A percentile compares a stretch with the other conserved stretches of the same genome.
Evolutionary conservation across 2,113 vertebrate genomes (phyloP).

Genomic region (Ageneiosus marmoratus): DNA sequence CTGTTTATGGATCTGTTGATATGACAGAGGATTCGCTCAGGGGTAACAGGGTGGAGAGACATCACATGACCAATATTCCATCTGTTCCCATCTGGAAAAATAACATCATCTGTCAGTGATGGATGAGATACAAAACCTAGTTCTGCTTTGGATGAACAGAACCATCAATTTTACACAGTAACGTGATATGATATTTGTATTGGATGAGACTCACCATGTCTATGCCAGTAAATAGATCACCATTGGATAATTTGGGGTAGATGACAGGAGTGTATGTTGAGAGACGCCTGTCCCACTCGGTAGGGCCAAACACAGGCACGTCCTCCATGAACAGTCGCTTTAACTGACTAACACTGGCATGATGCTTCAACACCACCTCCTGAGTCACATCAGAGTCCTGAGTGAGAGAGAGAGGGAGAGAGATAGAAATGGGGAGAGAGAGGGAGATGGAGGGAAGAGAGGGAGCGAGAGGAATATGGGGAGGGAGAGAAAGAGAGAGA

Average conservation of each 20-base stretch:
- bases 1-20: neutral
- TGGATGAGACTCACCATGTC: conserved; percentile 84
- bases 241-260: conserved; percentile 61
- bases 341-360: conserved; percentile 93
- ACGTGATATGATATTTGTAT: neutral
- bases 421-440: too few relatives aligned
- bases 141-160: conserved; percentile 40
- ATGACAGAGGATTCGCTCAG: neutral
- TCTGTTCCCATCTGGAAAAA: conserved; percentile 26
- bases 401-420: neutral
- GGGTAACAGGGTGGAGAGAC: neutral
- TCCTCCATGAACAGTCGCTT: conserved; percentile 97
- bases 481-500: too few relatives aligned
- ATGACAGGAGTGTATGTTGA: conserved; percentile 91
- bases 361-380: conserved; percentile 89
- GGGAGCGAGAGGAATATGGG: too few relatives aligned
- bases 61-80: conserved; percentile 10
- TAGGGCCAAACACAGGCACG: conserved; percentile 82
- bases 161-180: neutral
- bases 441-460: neutral
- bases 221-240: conserved; percentile 62
- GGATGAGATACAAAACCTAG: neutral
- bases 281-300: conserved; percentile 96
- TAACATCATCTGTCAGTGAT: conserved; percentile 32
- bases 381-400: conserved; percentile 91